Evolutionary conservation across 2,113 vertebrate genomes (phyloP).

Genomic region (Loxodonta africana): DNA sequence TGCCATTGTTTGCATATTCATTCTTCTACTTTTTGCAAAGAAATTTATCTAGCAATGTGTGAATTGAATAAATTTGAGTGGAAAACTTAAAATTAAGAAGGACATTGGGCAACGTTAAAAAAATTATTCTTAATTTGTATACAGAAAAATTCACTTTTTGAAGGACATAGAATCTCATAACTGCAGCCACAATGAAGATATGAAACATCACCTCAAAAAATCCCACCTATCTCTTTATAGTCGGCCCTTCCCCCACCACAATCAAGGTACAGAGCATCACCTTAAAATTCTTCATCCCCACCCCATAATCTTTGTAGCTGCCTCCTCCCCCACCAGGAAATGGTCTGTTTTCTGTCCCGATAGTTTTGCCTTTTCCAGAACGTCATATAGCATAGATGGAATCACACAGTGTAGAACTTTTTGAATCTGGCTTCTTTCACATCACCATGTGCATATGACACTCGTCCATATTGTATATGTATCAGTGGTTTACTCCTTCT

Average conservation of each 20-base stretch:
- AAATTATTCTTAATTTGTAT: neutral
- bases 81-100: neutral
- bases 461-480: fast-evolving
- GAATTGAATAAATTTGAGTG: neutral
- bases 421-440: neutral
- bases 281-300: fast-evolving
- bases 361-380: too few species aligned
- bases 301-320: too few species aligned
- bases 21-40: neutral
- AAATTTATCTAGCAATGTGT: fast-evolving
- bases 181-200: neutral
- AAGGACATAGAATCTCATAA: neutral
- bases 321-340: neutral
- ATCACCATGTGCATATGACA: fast-evolving
- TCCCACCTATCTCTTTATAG: fast-evolving
- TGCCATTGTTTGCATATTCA: fast-evolving
- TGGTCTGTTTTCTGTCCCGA: neutral
- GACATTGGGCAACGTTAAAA: fast-evolving
- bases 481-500: neutral
- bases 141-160: neutral
- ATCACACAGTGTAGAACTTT: fast-evolving
- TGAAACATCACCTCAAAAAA: fast-evolving
- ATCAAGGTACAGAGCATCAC: neutral
- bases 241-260: neutral
- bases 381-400: too few species aligned